phyloP scores from a whole-genome alignment of 2,113 vertebrate genomes.

The Notarius quadriscutis region DNA sequence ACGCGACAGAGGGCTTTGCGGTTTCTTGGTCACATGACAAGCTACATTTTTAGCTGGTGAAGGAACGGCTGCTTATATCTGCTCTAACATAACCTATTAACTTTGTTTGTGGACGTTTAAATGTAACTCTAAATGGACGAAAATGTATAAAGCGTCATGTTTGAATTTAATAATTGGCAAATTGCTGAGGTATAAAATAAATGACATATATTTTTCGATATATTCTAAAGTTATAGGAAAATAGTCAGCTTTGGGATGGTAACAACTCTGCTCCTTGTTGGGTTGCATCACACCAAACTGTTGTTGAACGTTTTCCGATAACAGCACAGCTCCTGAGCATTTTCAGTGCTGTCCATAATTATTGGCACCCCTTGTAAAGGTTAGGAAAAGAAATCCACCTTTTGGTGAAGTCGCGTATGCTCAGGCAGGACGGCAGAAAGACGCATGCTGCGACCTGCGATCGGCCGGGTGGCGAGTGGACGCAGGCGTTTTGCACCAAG shows the following conservation, averaged over 20 bases:
- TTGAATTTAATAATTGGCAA: not conserved
- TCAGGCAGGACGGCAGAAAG: too few species aligned
- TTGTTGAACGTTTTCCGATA: not conserved
- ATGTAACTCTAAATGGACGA: not conserved
- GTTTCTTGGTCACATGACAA: not conserved
- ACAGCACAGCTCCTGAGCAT: not conserved
- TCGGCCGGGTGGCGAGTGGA: too few species aligned
- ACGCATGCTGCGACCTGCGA: too few species aligned
- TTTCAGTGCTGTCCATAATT: too few species aligned
- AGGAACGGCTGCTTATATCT: not conserved
- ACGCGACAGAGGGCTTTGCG: not conserved
- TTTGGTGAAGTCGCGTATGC: too few species aligned
- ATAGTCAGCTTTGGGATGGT: not conserved
- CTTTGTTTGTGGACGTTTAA: not conserved
- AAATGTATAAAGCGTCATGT: not conserved
- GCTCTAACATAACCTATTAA: too few species aligned
- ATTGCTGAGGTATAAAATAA: not conserved
- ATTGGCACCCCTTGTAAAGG: too few species aligned
- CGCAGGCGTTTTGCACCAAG: too few species aligned
- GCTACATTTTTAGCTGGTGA: not conserved
- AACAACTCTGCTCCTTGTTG: too few species aligned
- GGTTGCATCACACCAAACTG: not conserved
- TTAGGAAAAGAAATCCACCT: too few species aligned
- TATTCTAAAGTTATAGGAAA: not conserved
- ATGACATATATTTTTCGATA: not conserved